phyloP scores from a whole-genome alignment of 1,140 invertebrate species.

The Listronotus bonariensis region DNA sequence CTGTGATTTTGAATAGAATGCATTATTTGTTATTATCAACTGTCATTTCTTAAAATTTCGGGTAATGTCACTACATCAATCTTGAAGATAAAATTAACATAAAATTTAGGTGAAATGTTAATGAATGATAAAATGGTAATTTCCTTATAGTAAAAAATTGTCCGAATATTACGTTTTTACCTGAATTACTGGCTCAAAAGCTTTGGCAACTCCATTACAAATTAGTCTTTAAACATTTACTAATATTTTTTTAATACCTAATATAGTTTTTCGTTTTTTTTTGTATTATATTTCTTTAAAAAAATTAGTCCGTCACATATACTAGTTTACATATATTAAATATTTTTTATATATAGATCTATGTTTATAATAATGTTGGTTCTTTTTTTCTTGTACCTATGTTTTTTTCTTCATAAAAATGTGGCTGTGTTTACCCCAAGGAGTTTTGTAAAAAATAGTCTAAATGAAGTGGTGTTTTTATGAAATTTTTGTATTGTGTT shows the following conservation, averaged over 20 bases:
- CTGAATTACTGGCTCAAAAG: constrained; percentile 15
- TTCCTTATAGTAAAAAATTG: neutral
- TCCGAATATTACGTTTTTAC: constrained; percentile 18
- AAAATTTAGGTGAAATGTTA: no score
- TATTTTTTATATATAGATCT: constrained; percentile 29
- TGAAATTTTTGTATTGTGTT: no score
- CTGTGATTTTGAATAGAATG: no score
- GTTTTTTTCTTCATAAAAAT: constrained; percentile 15
- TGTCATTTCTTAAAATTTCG: no score
- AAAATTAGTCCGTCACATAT: constrained; percentile 23
- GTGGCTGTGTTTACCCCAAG: neutral
- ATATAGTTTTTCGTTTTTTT: constrained; percentile 23
- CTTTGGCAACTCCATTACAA: constrained; percentile 29
- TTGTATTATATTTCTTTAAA: constrained; percentile 16
- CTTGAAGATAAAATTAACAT: no score
- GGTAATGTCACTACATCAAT: no score
- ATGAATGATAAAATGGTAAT: no score
- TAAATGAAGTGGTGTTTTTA: no score
- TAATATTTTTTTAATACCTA: constrained; percentile 22
- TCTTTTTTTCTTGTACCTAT: constrained; percentile 20
- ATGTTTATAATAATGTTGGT: constrained; percentile 25
- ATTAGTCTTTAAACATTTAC: constrained; percentile 13
- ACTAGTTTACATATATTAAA: constrained; percentile 15
- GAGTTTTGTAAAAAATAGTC: neutral
- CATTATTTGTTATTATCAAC: no score